phyloP scores from a whole-genome alignment of 35 echinoderm and acorn worm genomes.

The Heliocidaris tuberculata region DNA sequence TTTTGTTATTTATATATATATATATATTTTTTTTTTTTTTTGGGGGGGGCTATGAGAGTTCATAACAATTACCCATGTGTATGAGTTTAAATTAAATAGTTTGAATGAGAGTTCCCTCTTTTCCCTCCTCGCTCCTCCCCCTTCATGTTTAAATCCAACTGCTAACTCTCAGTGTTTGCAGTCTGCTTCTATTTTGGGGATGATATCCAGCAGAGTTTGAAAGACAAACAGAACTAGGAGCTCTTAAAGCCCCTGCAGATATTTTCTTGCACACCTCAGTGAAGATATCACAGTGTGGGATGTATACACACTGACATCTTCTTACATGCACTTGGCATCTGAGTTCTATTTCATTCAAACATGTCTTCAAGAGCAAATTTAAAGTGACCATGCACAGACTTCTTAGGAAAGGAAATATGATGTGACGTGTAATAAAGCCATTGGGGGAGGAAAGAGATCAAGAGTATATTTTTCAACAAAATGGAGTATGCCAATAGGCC shows the following conservation, averaged over 20 bases:
- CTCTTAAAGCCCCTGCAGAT: neutral
- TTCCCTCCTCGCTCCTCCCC: neutral
- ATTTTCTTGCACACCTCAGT: neutral
- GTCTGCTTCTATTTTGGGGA: neutral
- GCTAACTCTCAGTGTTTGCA: neutral
- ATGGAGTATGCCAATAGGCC: no score
- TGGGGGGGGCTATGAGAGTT: no score
- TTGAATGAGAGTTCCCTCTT: neutral
- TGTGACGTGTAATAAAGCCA: neutral
- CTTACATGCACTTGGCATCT: neutral
- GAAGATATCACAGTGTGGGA: neutral
- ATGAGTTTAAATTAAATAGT: no score
- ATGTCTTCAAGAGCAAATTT: neutral
- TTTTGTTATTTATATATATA: no score
- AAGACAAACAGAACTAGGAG: neutral
- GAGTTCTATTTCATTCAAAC: neutral
- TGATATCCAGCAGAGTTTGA: conserved; percentile 1
- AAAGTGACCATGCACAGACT: neutral
- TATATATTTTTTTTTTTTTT: no score
- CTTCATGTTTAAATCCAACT: neutral
- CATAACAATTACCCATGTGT: no score
- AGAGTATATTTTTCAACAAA: no score
- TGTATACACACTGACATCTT: neutral
- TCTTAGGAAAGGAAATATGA: neutral
- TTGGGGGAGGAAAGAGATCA: no score